Conservation (phyloP, 2,113 vertebrate species). For the Tachycineta bicolor region DNA sequence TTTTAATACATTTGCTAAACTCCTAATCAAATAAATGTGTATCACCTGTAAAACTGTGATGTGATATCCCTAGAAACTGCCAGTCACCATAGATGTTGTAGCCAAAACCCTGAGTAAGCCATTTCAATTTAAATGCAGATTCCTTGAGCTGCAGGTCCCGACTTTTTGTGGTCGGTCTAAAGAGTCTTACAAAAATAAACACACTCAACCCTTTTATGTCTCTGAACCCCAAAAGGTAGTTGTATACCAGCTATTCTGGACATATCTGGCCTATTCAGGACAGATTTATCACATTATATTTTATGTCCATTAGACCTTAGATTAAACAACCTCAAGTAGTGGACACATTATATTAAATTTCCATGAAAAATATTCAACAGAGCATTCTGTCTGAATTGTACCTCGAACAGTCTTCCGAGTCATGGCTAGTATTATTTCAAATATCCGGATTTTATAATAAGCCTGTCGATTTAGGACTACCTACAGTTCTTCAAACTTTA, state of each 20-base stretch:
- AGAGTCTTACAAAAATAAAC: neutral
- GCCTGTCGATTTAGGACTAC: neutral
- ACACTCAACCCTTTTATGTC: neutral
- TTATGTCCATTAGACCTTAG: neutral
- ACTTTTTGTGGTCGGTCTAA: neutral
- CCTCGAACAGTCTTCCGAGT: neutral
- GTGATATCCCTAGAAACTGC: neutral
- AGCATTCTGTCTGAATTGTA: neutral
- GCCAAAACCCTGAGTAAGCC: neutral
- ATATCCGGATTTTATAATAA: neutral
- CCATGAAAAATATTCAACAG: neutral
- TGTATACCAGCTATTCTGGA: neutral
- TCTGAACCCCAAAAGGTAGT: neutral
- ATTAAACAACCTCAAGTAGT: neutral
- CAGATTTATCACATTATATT: neutral
- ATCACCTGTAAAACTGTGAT: neutral
- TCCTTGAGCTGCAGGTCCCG: neutral
- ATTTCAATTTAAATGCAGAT: neutral
- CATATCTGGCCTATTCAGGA: neutral
- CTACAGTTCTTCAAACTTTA: neutral
- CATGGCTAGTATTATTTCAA: neutral
- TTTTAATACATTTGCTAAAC: neutral
- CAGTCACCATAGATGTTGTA: neutral
- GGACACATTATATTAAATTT: neutral
- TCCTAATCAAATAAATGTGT: neutral